Evolutionary conservation across 1,140 invertebrate genomes (phyloP).

Genomic region (Scaptodrosophila lebanonensis): DNA sequence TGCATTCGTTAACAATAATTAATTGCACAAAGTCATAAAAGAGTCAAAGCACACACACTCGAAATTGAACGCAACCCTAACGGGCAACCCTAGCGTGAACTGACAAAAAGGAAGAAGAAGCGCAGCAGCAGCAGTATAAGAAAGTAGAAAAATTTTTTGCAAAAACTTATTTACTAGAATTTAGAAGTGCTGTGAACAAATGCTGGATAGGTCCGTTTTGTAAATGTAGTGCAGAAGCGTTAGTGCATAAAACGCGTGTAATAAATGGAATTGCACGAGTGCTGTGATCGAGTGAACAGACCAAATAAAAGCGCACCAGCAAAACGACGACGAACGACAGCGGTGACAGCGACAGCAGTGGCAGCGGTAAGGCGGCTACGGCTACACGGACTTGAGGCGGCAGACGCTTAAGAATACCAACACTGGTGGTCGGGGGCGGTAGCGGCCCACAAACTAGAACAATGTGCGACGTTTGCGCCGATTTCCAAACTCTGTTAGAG

Average conservation of each 20-base stretch:
- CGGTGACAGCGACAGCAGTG: constrained; percentile 24
- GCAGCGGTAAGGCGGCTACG: constrained; percentile 12
- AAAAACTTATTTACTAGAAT: constrained; percentile 37
- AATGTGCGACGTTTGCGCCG: constrained; percentile 66
- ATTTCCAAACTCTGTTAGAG: constrained; percentile 65
- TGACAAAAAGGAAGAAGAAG: too few relatives aligned
- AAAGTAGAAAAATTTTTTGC: constrained; percentile 12
- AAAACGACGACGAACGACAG: constrained; percentile 34
- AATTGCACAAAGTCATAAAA: too few relatives aligned
- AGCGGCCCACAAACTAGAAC: constrained; percentile 17
- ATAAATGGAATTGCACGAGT: constrained; percentile 64
- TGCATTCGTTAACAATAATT: too few relatives aligned
- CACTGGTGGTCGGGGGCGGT: constrained; percentile 10
- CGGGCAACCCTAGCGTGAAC: too few relatives aligned
- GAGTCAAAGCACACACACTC: too few relatives aligned
- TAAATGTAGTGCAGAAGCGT: constrained; percentile 38
- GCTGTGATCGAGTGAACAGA: constrained; percentile 48
- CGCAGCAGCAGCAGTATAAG: too few relatives aligned
- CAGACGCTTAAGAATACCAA: constrained; percentile 6
- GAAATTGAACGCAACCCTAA: too few relatives aligned
- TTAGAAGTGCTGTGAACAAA: constrained; percentile 44
- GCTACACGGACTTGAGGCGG: constrained; percentile 3
- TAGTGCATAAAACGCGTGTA: constrained; percentile 41
- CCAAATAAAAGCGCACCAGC: constrained; percentile 47
- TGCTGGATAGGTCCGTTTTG: constrained; percentile 55